These are phyloP conservation scores for human (Homo sapiens) DNA, from an alignment of 2,113 vertebrate species.

Conservation along the genomic window DNA sequence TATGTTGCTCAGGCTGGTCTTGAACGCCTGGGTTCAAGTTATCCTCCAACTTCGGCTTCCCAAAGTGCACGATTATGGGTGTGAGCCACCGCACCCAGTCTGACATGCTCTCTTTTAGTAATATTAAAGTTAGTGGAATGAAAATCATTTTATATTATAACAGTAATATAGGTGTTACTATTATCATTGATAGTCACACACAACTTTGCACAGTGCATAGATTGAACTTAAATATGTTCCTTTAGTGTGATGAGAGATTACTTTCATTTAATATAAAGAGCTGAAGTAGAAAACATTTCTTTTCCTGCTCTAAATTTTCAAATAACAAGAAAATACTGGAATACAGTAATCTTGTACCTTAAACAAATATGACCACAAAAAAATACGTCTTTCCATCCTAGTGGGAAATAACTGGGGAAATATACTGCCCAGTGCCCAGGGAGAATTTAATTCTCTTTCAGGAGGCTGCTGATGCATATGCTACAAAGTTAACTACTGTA, in stretches of 20 bases:
- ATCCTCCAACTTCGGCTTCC: too few relatives aligned
- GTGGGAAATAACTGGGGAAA: background rate
- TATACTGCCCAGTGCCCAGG: background rate
- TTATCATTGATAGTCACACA: background rate
- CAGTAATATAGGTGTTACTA: background rate
- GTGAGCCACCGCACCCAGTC: too few relatives aligned
- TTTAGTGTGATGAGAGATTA: background rate
- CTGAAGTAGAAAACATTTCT: background rate
- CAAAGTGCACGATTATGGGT: too few relatives aligned
- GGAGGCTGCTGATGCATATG: background rate
- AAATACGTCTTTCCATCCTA: background rate
- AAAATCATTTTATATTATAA: background rate
- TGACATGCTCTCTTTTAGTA: background rate
- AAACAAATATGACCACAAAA: background rate
- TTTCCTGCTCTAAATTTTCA: background rate
- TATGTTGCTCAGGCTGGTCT: too few relatives aligned
- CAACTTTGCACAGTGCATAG: background rate
- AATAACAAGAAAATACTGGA: background rate
- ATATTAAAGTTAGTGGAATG: background rate
- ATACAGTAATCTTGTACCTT: background rate
- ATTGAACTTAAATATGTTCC: background rate
- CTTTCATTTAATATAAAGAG: background rate
- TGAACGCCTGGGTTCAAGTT: too few relatives aligned
- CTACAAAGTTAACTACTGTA: conserved; percentile 57
- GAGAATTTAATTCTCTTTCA: conserved; percentile 37